Conservation (phyloP, 2,113 vertebrate genomes). For the Catharus fuscescens region DNA sequence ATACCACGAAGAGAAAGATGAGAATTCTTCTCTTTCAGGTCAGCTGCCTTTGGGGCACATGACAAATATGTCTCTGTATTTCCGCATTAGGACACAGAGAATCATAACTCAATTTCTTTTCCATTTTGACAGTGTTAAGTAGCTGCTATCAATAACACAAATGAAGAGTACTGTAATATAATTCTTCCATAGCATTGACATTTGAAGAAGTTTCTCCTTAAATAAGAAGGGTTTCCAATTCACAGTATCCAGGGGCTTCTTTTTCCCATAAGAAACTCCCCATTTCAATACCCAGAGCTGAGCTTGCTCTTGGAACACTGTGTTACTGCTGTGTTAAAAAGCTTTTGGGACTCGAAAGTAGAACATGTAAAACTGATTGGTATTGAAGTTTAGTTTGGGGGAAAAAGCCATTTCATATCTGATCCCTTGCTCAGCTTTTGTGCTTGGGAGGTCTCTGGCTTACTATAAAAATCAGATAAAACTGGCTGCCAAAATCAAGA, state of each 20-base stretch:
- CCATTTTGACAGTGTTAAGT: not conserved
- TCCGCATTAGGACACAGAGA: not conserved
- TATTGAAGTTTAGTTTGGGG: slow-evolving; percentile 13
- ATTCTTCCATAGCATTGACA: not conserved
- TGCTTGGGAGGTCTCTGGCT: slow-evolving; percentile 49
- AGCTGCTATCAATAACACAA: not conserved
- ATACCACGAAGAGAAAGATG: not conserved
- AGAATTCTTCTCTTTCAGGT: not conserved
- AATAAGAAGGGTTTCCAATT: not conserved
- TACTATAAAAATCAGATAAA: slow-evolving; percentile 38
- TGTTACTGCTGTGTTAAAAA: not conserved
- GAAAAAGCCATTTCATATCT: not conserved
- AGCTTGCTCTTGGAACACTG: not conserved
- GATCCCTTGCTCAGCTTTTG: slow-evolving; percentile 34
- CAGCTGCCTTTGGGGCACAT: not conserved
- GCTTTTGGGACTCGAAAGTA: not conserved
- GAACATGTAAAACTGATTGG: slow-evolving; percentile 16
- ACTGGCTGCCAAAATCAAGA: slow-evolving; percentile 45
- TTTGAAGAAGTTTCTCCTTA: not conserved
- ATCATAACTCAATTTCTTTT: not conserved
- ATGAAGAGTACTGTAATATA: not conserved
- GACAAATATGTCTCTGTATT: not conserved
- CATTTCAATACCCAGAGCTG: not conserved
- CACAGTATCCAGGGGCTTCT: not conserved
- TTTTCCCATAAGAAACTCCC: not conserved